Percentiles rank a stretch among this genome's conserved stretches.
Evolutionary conservation across 2,888 invertebrate species (phyloP).

Genomic region (Caenorhabditis sp.): DNA sequence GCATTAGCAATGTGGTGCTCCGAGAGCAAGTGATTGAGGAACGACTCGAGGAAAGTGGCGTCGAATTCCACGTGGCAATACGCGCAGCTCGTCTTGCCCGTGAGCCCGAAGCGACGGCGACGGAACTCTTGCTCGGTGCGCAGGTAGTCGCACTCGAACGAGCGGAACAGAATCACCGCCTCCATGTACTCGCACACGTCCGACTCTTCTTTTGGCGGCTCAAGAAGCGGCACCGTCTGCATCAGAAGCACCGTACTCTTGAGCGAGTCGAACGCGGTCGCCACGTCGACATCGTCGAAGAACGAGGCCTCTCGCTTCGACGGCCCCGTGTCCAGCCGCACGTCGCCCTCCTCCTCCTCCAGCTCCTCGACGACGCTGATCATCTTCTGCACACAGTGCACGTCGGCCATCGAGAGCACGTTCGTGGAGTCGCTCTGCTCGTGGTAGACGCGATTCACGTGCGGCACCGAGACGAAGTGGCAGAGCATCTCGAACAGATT

Average conservation of each 20-base stretch:
- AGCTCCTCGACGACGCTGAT: not conserved
- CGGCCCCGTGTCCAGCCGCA: not conserved
- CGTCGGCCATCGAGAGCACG: slow-evolving; percentile 10
- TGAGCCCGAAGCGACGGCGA: slow-evolving; percentile 9
- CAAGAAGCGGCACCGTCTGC: slow-evolving; percentile 8
- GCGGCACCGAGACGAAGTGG: not conserved
- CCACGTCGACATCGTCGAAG: slow-evolving; percentile 11
- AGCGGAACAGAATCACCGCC: not conserved
- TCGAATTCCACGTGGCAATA: slow-evolving; percentile 18
- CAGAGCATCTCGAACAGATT: not conserved
- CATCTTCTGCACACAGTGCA: slow-evolving; percentile 8
- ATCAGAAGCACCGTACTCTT: slow-evolving; percentile 10
- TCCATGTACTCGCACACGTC: slow-evolving; percentile 22
- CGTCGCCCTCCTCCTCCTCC: not conserved
- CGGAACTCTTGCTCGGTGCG: not conserved
- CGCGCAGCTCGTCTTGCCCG: not conserved
- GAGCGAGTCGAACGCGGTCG: slow-evolving; percentile 18
- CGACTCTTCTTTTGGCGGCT: not conserved
- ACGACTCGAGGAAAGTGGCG: not conserved
- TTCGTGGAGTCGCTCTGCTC: not conserved
- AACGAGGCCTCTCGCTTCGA: not conserved
- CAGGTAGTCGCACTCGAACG: not conserved
- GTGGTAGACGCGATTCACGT: not conserved
- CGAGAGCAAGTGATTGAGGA: slow-evolving; percentile 5
- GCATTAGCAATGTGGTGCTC: slow-evolving; percentile 8